Evolutionary conservation across 2,113 vertebrate genomes (phyloP).

Genomic region (Eurystomus gularis): DNA sequence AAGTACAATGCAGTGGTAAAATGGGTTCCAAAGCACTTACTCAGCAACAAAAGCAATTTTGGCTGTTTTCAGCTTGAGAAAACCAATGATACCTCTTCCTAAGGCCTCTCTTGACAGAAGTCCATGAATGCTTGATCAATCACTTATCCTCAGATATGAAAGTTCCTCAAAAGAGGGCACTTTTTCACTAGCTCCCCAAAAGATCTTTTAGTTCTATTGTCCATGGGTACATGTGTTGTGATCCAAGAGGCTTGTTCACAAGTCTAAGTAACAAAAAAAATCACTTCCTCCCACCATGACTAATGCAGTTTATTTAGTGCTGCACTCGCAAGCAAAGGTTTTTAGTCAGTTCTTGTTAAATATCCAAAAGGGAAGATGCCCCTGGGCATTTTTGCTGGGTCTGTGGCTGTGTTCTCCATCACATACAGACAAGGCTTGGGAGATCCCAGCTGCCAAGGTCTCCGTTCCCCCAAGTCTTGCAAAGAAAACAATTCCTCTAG

Average conservation of each 20-base stretch:
- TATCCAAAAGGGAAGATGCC: not conserved
- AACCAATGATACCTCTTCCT: not conserved
- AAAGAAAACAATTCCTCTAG: not conserved
- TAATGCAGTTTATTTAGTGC: not conserved
- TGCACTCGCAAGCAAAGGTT: not conserved
- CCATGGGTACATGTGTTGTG: not conserved
- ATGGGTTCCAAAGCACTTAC: conserved; percentile 31
- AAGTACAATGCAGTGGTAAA: conserved; percentile 46
- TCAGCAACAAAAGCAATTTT: not conserved
- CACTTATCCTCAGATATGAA: not conserved
- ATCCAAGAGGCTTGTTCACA: not conserved
- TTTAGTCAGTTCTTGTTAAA: not conserved
- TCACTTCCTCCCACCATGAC: not conserved
- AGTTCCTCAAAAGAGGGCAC: not conserved
- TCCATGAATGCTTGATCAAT: not conserved
- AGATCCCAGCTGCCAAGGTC: not conserved
- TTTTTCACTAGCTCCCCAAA: not conserved
- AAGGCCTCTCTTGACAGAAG: not conserved
- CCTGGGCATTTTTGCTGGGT: not conserved
- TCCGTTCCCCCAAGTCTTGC: not conserved
- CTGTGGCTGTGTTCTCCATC: not conserved
- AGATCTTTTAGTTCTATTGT: not conserved
- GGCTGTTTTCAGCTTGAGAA: not conserved
- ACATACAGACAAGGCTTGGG: not conserved
- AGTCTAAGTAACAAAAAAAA: not conserved